Evolutionary conservation across 2,888 invertebrate genomes (phyloP), one percentile per base, ranked within the genome.

Genomic region (Acrobasis suavella): DNA sequence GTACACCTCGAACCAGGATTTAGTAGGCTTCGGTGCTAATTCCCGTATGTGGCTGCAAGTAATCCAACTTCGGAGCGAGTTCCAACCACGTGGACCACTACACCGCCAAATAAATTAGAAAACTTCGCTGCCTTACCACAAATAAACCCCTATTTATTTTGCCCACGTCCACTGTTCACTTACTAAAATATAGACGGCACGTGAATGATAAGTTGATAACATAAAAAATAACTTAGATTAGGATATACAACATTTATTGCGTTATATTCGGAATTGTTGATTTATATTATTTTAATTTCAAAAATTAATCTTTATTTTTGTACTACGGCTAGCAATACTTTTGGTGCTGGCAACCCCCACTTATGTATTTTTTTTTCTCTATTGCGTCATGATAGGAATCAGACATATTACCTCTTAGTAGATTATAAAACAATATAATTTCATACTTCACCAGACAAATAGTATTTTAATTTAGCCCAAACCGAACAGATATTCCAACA

Each of bases 101-200:
- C 56, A 55, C 64, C 65, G 50, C 65, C 56, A 63, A 65, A 69
- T 69, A 72, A 72, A 73, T 71, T 71, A 65, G 62, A 60, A 58
- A 73, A 73, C 67, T 73, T 73, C 63, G 65, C 56, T 64, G 65
- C 64, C 64, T 65, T 62, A 58, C 58, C 61, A 63, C 50, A 58
- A 64, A 67, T 65, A 67, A 69, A 65, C 65, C 62, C 64, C 64
- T 65, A 65, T 66, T 63, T 63, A 64, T 65, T 65, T 64, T 58
- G 55, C 67, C 65, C 63, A 16, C 64, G 63, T 61, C 50, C 58
- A 59, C 62, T 64, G 62, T 62, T 61, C 59, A 69, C 49, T 67
- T 63, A 64, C 58, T 64, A 64, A 70, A 70, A 66, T 64, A 62
- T 63, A 32, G 46, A 56, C 55, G 52, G 16, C 3, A 22, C 52